A percentile compares a stretch with the other conserved stretches of the same genome.
Evolutionary conservation across 1,140 invertebrate genomes (phyloP).

Genomic region (Sipha flava): DNA sequence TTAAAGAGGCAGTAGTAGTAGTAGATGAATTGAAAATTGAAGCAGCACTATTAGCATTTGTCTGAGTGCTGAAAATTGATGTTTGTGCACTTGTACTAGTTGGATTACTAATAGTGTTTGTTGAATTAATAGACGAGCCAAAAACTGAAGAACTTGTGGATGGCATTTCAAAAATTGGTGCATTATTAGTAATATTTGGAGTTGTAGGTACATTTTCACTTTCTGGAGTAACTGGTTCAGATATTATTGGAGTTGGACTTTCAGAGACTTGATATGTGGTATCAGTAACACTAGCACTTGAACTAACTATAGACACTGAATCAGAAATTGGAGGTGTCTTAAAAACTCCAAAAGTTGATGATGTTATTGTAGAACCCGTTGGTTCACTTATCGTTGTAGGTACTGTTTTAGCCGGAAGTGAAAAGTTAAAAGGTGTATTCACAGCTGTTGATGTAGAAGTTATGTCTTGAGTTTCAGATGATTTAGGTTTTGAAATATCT

Average conservation of each 20-base stretch:
- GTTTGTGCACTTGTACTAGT: too few species aligned
- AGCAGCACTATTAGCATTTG: neutral
- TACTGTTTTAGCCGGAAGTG: neutral
- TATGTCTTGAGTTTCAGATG: neutral
- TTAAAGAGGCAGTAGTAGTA: neutral
- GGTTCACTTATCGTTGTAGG: neutral
- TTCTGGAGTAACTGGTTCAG: conserved; percentile 8
- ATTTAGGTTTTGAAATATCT: neutral
- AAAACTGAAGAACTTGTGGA: neutral
- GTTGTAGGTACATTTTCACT: neutral
- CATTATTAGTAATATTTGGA: neutral
- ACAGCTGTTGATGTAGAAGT: neutral
- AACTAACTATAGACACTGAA: neutral
- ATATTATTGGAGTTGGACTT: conserved; percentile 16
- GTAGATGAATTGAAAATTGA: neutral
- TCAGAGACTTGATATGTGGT: neutral
- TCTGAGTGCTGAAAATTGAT: neutral
- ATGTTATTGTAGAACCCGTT: neutral
- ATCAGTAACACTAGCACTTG: neutral
- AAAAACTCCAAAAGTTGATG: neutral
- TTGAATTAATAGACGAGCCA: neutral
- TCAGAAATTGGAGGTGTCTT: neutral
- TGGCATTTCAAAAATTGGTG: neutral
- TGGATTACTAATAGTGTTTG: neutral
- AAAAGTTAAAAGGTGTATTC: neutral